Base-by-base conservation (phyloP, 2,113 vertebrate species). In the Cathartes aura region DNA sequence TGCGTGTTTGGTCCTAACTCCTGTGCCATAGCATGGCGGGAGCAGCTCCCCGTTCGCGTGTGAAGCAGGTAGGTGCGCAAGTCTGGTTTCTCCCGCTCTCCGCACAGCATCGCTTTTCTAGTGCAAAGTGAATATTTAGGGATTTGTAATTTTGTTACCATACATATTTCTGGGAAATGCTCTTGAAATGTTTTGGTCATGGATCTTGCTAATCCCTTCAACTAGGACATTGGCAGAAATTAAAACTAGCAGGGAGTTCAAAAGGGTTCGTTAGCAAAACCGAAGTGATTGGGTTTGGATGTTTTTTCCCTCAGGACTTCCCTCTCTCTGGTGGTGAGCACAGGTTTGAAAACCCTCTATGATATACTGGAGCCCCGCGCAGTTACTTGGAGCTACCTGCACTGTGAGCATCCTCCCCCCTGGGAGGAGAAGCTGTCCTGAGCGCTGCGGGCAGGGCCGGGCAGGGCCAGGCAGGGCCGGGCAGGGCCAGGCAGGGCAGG, bases 11-110 rank as follows among this genome's bases (percentile, higher is more conserved):
- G 9, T 8, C 34, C 20, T 3, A 6, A 2, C 16, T 12, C 30
- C 9, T 5, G 11, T 11, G 50, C 16, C 4, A 0, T 2, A 5
- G 83, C 2, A 2, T 6, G 55, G 38, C 6, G 2, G 20, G 17
- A 47, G n/a, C n/a, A 48, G 53, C 47, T 18, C n/a, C 8, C 24
- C 29, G 3, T 6, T 12, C 6, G 0, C 11, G 22, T 16, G 22
- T 5, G 30, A 8, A 27, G 55, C 27, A 6, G 55, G 40, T 8
- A 1, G 8, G 32, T 30, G 15, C 0, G 1, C 11, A 4, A 5
- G 20, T 22, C 52, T 18, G 58, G 13, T 15, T 17, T 2, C 38
- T 12, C 45, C 43, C 11, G 30, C 42, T 48, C 50, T 23, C 13
- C 29, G 27, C 32, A 16, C 34, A 17, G 42, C 79, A 8, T 22